Conservation (phyloP, 2,888 invertebrate genomes). For the Dinocampus coccinellae region DNA sequence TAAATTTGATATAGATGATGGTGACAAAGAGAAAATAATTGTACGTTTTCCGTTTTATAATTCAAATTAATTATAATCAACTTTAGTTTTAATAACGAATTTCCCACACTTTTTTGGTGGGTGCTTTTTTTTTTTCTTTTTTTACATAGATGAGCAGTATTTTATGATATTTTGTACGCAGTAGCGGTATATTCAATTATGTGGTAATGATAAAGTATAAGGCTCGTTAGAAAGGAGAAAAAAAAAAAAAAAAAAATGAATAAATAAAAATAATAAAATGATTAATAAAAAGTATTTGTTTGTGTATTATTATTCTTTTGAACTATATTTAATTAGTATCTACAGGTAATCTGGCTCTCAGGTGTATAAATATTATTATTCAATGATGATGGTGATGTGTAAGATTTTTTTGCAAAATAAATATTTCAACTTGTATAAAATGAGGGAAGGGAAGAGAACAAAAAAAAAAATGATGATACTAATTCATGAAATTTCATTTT, state of each 20-base stretch:
- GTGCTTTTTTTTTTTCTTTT: not conserved
- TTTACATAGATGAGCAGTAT: constrained; percentile 34
- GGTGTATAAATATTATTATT: constrained; percentile 63
- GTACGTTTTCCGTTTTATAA: no score
- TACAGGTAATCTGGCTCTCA: constrained; percentile 59
- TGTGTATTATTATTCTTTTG: not conserved
- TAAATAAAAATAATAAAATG: not conserved
- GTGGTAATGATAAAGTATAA: constrained; percentile 38
- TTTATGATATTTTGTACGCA: constrained; percentile 42
- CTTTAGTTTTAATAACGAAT: no score
- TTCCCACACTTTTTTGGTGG: not conserved
- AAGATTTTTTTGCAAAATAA: constrained; percentile 68
- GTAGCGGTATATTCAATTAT: constrained; percentile 34
- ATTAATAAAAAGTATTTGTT: not conserved
- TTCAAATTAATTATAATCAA: no score
- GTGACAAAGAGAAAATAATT: no score
- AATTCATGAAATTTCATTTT: not conserved
- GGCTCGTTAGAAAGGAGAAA: constrained; percentile 3
- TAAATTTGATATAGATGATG: no score
- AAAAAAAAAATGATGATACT: not conserved
- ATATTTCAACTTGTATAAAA: constrained; percentile 63
- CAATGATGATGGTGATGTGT: constrained; percentile 56
- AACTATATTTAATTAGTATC: not conserved
- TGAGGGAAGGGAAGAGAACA: no score
- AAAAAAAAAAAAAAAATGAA: constrained; percentile 13